A percentile compares a stretch with the other conserved stretches of the same genome.
These are phyloP conservation scores for Leptocoma aspasia DNA, from an alignment of 2,113 vertebrate genomes.

Conservation along the genomic window DNA sequence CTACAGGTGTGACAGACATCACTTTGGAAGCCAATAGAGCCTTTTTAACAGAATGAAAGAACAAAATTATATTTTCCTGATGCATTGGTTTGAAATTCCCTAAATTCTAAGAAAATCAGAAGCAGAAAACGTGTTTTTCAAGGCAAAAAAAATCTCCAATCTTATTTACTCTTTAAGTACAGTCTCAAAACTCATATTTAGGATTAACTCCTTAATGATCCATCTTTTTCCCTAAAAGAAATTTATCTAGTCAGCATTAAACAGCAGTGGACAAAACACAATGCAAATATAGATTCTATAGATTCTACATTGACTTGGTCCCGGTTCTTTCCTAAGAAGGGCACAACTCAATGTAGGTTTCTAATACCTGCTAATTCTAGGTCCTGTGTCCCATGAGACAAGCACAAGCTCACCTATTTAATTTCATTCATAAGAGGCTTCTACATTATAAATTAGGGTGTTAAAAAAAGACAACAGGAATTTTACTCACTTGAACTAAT, in stretches of 20 bases:
- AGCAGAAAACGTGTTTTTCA: neutral
- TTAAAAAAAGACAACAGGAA: neutral
- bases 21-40: neutral
- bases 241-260: neutral
- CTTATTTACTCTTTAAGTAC: neutral
- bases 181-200: neutral
- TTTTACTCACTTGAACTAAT: slow-evolving; percentile 1
- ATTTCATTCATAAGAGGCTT: neutral
- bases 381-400: neutral
- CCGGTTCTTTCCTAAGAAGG: neutral
- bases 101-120: neutral
- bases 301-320: neutral
- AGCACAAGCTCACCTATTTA: neutral
- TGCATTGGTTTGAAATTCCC: neutral
- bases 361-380: neutral
- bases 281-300: neutral
- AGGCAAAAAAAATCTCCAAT: neutral
- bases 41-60: neutral
- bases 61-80: neutral
- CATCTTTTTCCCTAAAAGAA: neutral
- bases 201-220: neutral
- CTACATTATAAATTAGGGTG: neutral
- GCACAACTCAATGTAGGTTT: neutral
- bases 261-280: neutral
- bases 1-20: neutral